Conservation (phyloP, 2,113 vertebrate genomes). For the Ariopsis seemanni region DNA sequence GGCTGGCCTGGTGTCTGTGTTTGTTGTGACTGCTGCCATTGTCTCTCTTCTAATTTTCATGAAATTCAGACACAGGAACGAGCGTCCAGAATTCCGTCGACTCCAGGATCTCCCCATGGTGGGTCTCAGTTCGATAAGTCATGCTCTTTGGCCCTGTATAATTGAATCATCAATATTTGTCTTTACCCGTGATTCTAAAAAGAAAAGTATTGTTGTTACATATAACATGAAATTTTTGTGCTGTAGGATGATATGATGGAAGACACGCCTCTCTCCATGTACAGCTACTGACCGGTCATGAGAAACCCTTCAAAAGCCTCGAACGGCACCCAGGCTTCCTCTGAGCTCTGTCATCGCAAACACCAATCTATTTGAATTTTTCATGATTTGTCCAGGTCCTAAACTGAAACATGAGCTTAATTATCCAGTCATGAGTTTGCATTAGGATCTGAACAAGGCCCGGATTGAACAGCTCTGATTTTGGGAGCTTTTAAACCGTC, state of each 20-base stretch:
- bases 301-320: constrained; percentile 39
- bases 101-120: constrained; percentile 84
- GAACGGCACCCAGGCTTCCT: constrained; percentile 20
- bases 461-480: not conserved
- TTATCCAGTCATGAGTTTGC: not conserved
- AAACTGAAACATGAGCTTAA: not conserved
- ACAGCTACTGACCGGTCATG: constrained; percentile 80
- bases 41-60: constrained; percentile 82
- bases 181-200: not conserved
- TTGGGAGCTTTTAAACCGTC: not conserved
- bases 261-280: constrained; percentile 88
- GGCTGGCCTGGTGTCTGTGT: constrained; percentile 81
- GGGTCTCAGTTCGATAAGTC: constrained; percentile 39
- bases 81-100: constrained; percentile 79
- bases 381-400: not conserved
- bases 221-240: constrained; percentile 18
- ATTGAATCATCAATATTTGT: not conserved
- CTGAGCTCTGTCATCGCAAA: not conserved
- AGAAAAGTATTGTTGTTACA: not conserved
- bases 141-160: no score
- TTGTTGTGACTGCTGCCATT: constrained; percentile 78
- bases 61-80: constrained; percentile 77
- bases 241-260: constrained; percentile 91
- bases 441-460: not conserved
- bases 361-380: not conserved